Percentiles rank a stretch among this genome's conserved stretches.
Conservation (phyloP, 2,113 vertebrate genomes). For the Hoplias malabaricus region DNA sequence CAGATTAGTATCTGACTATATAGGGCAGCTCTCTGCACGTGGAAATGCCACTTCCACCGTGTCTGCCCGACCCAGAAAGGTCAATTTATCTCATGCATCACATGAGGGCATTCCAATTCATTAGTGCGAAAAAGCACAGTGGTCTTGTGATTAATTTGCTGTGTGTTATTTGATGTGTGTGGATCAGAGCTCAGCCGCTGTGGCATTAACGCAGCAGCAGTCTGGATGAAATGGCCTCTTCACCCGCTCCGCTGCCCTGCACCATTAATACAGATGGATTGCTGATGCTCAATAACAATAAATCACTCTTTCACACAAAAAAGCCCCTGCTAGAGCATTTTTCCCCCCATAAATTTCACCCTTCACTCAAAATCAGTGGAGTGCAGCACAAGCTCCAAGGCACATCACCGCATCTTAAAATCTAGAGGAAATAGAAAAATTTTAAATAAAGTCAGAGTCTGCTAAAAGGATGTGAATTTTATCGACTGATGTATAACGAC, state of each 20-base stretch:
- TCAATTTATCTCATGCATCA: conserved; percentile 67
- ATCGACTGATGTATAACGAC: background rate
- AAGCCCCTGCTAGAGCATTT: background rate
- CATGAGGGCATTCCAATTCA: conserved; percentile 56
- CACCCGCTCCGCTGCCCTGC: conserved; percentile 42
- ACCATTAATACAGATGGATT: conserved; percentile 48
- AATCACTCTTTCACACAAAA: conserved; percentile 8
- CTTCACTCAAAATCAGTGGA: conserved; percentile 28
- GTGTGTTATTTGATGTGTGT: conserved; percentile 36
- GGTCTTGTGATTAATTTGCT: conserved; percentile 51
- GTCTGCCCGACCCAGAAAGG: conserved; percentile 60
- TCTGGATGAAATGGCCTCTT: conserved; percentile 51
- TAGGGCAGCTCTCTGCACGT: conserved; percentile 45
- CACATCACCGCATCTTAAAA: background rate
- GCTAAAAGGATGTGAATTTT: background rate
- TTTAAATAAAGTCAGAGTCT: background rate
- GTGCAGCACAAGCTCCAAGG: conserved; percentile 27
- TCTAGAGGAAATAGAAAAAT: background rate
- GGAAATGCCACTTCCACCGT: conserved; percentile 32
- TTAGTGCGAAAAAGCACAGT: conserved; percentile 59
- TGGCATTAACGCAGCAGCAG: conserved; percentile 43
- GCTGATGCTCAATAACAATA: conserved; percentile 45
- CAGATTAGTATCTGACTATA: conserved; percentile 48
- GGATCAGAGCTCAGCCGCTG: conserved; percentile 27
- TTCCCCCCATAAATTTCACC: background rate